phyloP scores from a whole-genome alignment of 2,888 invertebrate genomes.

The Hydrotaea cyrtoneurina region DNA sequence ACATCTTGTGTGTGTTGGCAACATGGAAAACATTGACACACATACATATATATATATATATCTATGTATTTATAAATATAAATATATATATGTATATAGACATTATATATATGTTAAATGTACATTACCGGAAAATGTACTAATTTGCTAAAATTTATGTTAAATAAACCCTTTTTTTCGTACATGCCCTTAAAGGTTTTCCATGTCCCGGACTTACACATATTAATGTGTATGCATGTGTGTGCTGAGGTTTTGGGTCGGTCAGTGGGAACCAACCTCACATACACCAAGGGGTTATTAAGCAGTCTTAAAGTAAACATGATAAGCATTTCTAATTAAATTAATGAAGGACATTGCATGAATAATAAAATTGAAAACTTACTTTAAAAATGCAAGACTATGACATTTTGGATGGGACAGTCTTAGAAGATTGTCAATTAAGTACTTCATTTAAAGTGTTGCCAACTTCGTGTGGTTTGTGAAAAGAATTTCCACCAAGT shows the following conservation, averaged over 20 bases:
- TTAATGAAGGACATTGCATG: background rate
- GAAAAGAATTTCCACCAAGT: too few species aligned
- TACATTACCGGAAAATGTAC: conserved; percentile 30
- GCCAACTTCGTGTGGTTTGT: too few species aligned
- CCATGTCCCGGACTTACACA: background rate
- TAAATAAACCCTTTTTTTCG: conserved; percentile 32
- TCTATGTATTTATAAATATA: background rate
- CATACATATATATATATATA: background rate
- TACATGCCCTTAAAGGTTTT: conserved; percentile 4
- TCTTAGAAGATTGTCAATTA: background rate
- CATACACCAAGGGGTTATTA: background rate
- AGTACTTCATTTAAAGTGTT: too few species aligned
- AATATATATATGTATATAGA: background rate
- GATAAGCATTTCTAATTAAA: background rate
- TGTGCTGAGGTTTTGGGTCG: background rate
- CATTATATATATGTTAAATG: conserved; percentile 21
- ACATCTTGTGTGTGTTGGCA: conserved; percentile 22
- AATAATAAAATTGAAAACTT: background rate
- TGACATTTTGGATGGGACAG: background rate
- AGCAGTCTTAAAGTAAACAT: background rate
- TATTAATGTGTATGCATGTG: too few species aligned
- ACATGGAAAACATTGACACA: background rate
- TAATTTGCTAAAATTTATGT: conserved; percentile 52
- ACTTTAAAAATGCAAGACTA: background rate
- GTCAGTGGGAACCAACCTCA: conserved; percentile 12